Conservation (phyloP, 2,888 invertebrate species). For the Leptopterna dolabrata region DNA sequence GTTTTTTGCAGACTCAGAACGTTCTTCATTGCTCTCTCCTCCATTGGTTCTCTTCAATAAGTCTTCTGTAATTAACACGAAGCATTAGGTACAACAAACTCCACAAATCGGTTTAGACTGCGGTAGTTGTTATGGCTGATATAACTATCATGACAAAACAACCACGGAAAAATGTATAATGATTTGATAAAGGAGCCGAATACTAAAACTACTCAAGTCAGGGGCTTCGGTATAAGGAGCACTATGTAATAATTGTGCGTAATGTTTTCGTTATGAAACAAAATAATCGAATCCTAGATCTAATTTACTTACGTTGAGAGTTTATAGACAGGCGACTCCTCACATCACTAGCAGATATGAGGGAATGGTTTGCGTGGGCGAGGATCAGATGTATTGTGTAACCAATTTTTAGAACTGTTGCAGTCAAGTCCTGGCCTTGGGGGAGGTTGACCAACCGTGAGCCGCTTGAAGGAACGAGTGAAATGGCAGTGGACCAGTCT, state of each 20-base stretch:
- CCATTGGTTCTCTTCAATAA: slow-evolving; percentile 16
- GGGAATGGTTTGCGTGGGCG: slow-evolving; percentile 75
- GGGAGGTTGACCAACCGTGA: slow-evolving; percentile 63
- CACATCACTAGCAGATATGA: slow-evolving; percentile 85
- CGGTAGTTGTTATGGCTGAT: not conserved
- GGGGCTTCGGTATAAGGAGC: no score
- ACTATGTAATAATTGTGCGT: no score
- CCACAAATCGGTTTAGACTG: no score
- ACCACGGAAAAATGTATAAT: not conserved
- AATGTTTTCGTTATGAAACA: no score
- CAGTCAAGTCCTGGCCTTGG: slow-evolving; percentile 66
- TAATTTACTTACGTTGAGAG: slow-evolving; percentile 27
- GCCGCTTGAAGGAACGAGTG: slow-evolving; percentile 59
- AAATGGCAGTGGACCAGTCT: slow-evolving; percentile 61
- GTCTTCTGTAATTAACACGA: slow-evolving; percentile 17
- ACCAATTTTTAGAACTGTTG: slow-evolving; percentile 69
- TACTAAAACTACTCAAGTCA: no score
- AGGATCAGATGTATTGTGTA: slow-evolving; percentile 70
- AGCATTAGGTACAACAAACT: not conserved
- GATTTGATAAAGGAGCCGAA: no score
- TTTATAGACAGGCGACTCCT: slow-evolving; percentile 72
- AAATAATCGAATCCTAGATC: not conserved
- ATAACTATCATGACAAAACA: not conserved
- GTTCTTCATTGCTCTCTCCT: not conserved
- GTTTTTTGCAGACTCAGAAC: not conserved